Percentiles rank a stretch among this genome's conserved stretches.
Evolutionary conservation across 2,797 vertebrate species (phyloP).

Genomic region (Paratrypauchen microcephalus): DNA sequence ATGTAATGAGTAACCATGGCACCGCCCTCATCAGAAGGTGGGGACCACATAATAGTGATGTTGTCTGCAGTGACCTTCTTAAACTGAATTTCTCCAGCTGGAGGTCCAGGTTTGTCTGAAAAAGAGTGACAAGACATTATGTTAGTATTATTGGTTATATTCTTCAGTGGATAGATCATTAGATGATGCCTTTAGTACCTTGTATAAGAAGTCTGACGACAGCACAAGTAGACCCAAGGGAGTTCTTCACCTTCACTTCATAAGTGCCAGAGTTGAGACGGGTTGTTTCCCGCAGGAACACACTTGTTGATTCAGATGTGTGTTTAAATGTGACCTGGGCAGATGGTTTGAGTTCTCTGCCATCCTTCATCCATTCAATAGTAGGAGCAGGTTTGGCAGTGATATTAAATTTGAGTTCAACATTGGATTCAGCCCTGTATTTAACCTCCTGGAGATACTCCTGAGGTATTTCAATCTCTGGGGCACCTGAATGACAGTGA

Average conservation of each 20-base stretch:
- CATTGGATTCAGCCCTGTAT: constrained; percentile 85
- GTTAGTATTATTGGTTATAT: neutral
- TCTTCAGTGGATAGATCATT: too few species aligned
- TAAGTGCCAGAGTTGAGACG: constrained; percentile 91
- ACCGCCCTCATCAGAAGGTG: constrained; percentile 92
- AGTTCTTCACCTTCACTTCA: constrained; percentile 94
- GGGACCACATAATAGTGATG: constrained; percentile 90
- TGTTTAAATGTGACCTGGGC: constrained; percentile 86
- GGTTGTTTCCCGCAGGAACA: constrained; percentile 89
- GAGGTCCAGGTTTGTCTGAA: constrained; percentile 94
- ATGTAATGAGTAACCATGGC: constrained; percentile 94
- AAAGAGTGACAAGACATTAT: neutral
- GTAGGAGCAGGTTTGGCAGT: constrained; percentile 93
- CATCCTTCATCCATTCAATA: constrained; percentile 96
- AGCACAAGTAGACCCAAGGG: constrained; percentile 89
- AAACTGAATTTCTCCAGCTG: constrained; percentile 90
- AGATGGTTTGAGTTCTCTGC: constrained; percentile 84
- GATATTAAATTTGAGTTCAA: constrained; percentile 91
- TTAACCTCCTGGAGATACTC: constrained; percentile 94
- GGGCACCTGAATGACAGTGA: constrained; percentile 82
- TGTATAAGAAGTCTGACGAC: constrained; percentile 90
- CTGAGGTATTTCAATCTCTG: constrained; percentile 90
- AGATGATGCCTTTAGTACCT: constrained; percentile 73
- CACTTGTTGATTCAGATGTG: constrained; percentile 84
- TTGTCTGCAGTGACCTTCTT: constrained; percentile 94